Conservation (phyloP, 2,113 vertebrate species). For the Nothoprocta pentlandii region DNA sequence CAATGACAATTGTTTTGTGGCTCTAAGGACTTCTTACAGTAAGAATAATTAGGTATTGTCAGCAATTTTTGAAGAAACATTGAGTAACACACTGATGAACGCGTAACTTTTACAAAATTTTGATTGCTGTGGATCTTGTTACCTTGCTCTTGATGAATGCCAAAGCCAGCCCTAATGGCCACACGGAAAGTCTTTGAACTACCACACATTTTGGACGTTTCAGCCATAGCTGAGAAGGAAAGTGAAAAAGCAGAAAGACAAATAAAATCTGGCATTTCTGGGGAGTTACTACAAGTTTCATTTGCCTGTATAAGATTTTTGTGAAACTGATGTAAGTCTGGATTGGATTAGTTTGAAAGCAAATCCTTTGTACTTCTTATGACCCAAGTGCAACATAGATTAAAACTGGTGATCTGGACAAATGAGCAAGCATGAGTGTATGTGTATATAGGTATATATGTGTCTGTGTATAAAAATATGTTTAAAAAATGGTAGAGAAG, state of each 20-base stretch:
- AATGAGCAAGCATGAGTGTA: not conserved
- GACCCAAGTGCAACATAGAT: not conserved
- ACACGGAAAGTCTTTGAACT: not conserved
- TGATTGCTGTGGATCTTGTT: not conserved
- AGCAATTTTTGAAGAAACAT: not conserved
- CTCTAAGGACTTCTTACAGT: not conserved
- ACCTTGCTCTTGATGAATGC: not conserved
- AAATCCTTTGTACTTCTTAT: not conserved
- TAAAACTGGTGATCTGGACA: not conserved
- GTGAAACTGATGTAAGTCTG: not conserved
- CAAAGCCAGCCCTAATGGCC: not conserved
- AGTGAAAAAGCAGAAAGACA: not conserved
- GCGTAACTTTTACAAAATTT: not conserved
- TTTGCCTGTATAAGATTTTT: not conserved
- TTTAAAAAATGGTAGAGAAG: not conserved
- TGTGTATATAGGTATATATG: too few relatives aligned
- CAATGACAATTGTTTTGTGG: not conserved
- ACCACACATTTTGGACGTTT: not conserved
- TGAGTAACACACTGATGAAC: not conserved
- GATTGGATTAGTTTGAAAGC: not conserved
- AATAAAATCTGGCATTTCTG: not conserved
- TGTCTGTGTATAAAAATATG: not conserved
- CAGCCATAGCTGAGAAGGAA: not conserved
- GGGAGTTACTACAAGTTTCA: not conserved
- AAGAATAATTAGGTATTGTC: not conserved